phyloP scores from a whole-genome alignment of 1,140 invertebrate genomes.

The Sipha flava region DNA sequence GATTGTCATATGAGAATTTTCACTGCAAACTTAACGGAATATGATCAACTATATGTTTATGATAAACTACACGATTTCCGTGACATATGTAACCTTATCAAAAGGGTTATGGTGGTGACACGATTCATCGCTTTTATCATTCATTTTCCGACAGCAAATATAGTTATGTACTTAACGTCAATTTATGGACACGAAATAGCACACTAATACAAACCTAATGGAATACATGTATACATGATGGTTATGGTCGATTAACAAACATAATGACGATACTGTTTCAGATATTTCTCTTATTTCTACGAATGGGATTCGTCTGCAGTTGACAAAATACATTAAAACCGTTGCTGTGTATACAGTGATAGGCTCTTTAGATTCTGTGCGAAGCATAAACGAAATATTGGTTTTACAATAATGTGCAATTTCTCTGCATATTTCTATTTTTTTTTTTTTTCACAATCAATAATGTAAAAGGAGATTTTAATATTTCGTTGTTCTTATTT shows the following conservation, averaged over 20 bases:
- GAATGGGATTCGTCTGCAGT: too few species aligned
- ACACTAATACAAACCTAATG: neutral
- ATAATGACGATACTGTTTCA: neutral
- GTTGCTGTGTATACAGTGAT: too few species aligned
- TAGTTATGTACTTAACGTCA: neutral
- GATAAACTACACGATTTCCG: constrained; percentile 2
- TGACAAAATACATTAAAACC: too few species aligned
- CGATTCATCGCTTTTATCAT: neutral
- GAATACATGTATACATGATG: neutral
- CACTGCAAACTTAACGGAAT: neutral
- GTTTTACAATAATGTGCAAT: too few species aligned
- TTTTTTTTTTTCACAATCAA: too few species aligned
- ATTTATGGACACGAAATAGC: neutral
- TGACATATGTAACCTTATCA: neutral
- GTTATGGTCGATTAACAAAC: neutral
- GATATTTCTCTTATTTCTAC: neutral
- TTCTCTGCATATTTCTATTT: too few species aligned
- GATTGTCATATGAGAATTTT: neutral
- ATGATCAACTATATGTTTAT: neutral
- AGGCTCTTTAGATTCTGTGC: too few species aligned
- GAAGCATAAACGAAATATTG: too few species aligned
- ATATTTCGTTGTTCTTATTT: too few species aligned
- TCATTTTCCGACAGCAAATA: neutral
- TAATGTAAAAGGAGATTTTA: too few species aligned
- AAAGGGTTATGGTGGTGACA: neutral